Percentiles rank a stretch among this genome's conserved stretches.
phyloP scores from a whole-genome alignment of 2,797 vertebrate species.

The Tapirus indicus region DNA sequence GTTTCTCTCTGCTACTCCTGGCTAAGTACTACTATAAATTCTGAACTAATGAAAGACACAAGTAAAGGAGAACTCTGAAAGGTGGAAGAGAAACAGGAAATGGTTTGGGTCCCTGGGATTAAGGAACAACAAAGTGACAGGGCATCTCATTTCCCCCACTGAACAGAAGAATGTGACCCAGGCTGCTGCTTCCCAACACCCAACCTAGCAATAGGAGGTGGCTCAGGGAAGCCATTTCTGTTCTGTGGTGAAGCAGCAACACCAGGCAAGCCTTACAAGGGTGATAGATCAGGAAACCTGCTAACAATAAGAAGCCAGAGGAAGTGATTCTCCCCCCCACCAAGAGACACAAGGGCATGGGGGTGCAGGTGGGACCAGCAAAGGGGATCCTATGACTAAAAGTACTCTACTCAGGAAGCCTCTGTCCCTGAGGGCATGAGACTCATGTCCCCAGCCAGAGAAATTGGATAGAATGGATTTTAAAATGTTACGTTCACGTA shows the following conservation, averaged over 20 bases:
- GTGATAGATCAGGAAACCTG: not conserved
- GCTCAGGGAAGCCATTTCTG: not conserved
- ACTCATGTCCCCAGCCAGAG: not conserved
- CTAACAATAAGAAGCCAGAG: not conserved
- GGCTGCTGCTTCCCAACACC: no score
- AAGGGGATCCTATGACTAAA: not conserved
- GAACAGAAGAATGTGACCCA: not conserved
- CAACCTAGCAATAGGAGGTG: not conserved
- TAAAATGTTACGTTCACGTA: not conserved
- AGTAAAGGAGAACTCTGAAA: not conserved
- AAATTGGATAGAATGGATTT: not conserved
- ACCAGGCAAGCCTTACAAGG: not conserved
- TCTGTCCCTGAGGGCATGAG: not conserved
- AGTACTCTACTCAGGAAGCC: not conserved
- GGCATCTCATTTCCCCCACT: not conserved
- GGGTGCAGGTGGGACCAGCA: not conserved
- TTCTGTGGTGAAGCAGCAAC: not conserved
- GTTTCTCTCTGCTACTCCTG: not conserved
- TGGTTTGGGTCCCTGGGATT: no score
- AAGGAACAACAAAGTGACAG: accelerated
- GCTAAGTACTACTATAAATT: not conserved
- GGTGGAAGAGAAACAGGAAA: not conserved
- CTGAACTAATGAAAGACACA: not conserved
- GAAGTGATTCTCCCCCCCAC: not conserved
- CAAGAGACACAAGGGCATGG: not conserved